Conservation (phyloP, 2,888 invertebrate species). For the Caenorhabditis becei region DNA sequence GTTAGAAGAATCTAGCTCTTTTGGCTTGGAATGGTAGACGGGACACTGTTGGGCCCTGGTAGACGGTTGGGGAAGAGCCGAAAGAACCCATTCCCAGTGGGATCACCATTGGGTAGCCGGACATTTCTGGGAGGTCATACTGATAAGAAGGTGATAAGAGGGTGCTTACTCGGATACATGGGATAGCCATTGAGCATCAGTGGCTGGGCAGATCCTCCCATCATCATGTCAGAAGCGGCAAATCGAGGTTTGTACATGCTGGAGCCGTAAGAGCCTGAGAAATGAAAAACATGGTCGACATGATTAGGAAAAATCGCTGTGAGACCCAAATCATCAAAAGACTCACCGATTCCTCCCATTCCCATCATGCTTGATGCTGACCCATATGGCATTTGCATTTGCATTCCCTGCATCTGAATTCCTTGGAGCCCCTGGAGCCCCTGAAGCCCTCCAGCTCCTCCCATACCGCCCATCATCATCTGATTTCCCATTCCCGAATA, state of each 20-base stretch:
- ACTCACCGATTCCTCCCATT: conserved; percentile 20
- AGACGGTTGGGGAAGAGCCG: conserved; percentile 48
- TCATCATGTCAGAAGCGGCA: conserved; percentile 40
- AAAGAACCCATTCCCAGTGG: conserved; percentile 45
- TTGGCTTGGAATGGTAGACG: conserved; percentile 54
- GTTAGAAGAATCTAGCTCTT: conserved; percentile 39
- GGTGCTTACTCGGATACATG: conserved; percentile 60
- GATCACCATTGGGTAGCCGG: conserved; percentile 50
- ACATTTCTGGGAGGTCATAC: conserved; percentile 21
- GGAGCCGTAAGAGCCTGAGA: conserved; percentile 39
- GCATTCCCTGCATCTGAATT: conserved; percentile 24
- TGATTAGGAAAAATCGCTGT: not conserved
- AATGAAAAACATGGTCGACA: not conserved
- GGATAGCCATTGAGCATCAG: conserved; percentile 56
- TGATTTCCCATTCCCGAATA: conserved; percentile 47
- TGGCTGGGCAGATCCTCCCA: conserved; percentile 35
- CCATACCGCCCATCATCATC: conserved; percentile 34
- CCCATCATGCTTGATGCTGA: conserved; percentile 36
- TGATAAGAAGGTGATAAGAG: no score
- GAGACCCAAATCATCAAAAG: not conserved
- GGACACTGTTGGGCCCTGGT: conserved; percentile 57
- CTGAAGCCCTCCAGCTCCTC: conserved; percentile 19
- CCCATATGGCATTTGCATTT: conserved; percentile 39
- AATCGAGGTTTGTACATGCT: conserved; percentile 53
- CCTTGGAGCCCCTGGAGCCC: conserved; percentile 5